Evolutionary conservation across 2,797 vertebrate species (phyloP).

Genomic region (Anolis apletophallus): DNA sequence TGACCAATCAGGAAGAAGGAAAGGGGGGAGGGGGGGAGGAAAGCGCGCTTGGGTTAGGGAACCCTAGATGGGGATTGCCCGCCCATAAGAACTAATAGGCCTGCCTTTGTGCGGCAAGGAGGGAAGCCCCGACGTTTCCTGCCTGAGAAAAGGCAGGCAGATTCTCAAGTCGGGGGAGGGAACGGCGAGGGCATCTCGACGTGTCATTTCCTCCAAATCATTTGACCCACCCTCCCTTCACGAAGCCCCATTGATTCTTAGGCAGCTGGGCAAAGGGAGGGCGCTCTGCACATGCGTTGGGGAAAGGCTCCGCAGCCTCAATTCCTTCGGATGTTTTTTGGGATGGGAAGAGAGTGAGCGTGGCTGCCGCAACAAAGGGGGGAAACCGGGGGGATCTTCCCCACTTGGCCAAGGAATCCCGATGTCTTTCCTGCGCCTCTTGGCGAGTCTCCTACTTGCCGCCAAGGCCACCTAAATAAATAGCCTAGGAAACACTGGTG

Average conservation of each 20-base stretch:
- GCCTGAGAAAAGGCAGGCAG: not conserved
- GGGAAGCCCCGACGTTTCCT: not conserved
- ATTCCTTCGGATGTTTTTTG: too few relatives aligned
- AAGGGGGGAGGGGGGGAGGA: not conserved
- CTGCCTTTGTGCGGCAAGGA: not conserved
- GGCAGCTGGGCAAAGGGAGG: too few relatives aligned
- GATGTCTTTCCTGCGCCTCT: too few relatives aligned
- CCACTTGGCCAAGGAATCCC: too few relatives aligned
- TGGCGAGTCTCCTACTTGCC: too few relatives aligned
- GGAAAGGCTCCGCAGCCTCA: too few relatives aligned
- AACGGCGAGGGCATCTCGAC: not conserved
- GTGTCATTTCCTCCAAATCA: not conserved
- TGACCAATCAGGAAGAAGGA: constrained; percentile 5
- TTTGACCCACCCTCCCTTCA: too few relatives aligned
- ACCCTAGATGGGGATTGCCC: not conserved
- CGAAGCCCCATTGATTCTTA: not conserved
- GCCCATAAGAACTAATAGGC: too few relatives aligned
- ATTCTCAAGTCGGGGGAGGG: too few relatives aligned
- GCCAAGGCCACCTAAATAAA: too few relatives aligned
- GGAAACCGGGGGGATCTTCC: too few relatives aligned
- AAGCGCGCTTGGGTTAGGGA: not conserved
- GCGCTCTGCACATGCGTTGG: not conserved
- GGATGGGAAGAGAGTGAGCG: not conserved
- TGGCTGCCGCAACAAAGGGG: not conserved
- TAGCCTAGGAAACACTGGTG: too few relatives aligned